A percentile compares a stretch with the other conserved stretches of the same genome.
Evolutionary conservation across 1,140 invertebrate genomes (phyloP).

Genomic region (Bursaphelenchus mucronatus): DNA sequence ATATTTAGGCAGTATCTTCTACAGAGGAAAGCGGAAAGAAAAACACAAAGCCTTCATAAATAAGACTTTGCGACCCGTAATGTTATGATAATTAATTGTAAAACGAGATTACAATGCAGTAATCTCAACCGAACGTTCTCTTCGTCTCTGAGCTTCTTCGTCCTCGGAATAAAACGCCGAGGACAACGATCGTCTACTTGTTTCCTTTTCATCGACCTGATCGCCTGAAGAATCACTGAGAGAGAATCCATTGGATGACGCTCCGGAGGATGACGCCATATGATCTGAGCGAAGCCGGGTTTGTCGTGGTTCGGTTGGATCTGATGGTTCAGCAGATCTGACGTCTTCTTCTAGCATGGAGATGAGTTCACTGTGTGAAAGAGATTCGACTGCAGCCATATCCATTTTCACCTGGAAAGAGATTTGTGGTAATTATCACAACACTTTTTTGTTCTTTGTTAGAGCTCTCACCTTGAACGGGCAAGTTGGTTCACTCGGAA

Average conservation of each 20-base stretch:
- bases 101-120: too few relatives aligned
- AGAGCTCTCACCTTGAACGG: conserved; percentile 45
- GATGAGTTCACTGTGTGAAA: conserved; percentile 43
- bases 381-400: conserved; percentile 56
- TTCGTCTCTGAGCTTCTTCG: not conserved
- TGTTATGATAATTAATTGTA: too few relatives aligned
- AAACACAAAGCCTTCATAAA: too few relatives aligned
- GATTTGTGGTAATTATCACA: conserved; percentile 1
- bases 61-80: too few relatives aligned
- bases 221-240: conserved; percentile 8
- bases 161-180: conserved; percentile 16
- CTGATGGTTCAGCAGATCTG: conserved; percentile 38
- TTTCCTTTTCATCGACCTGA: not conserved
- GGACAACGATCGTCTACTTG: not conserved
- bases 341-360: conserved; percentile 40
- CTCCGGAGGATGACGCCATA: conserved; percentile 15
- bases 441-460: not conserved
- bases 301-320: conserved; percentile 10
- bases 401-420: conserved; percentile 55
- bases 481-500: conserved; percentile 37
- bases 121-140: too few relatives aligned
- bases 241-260: conserved; percentile 7
- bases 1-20: too few relatives aligned
- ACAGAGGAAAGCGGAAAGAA: too few relatives aligned
- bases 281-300: not conserved